A percentile compares a stretch with the other conserved stretches of the same genome.
phyloP scores from a whole-genome alignment of 2,797 vertebrate genomes.

The Trachops cirrhosus region DNA sequence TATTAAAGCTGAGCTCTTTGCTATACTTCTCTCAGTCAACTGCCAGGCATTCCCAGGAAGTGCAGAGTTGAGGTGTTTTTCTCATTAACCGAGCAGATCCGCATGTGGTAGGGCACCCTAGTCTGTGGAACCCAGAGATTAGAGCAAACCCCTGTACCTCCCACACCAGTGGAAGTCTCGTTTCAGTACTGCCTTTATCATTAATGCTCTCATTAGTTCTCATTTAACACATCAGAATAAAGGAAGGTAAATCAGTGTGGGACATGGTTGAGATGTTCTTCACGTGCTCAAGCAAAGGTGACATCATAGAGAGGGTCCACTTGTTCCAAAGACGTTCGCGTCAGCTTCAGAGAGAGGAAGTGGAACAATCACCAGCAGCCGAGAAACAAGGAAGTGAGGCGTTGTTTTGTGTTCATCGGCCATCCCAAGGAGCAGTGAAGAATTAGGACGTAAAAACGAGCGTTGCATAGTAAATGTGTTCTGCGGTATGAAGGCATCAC shows the following conservation, averaged over 20 bases:
- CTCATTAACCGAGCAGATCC: background rate
- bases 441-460: background rate
- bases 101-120: background rate
- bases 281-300: slow-evolving; percentile 13
- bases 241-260: background rate
- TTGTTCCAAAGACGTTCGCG: background rate
- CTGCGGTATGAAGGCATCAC: background rate
- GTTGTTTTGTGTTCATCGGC: background rate
- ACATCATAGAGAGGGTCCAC: background rate
- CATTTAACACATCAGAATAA: background rate
- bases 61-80: background rate
- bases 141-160: background rate
- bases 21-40: background rate
- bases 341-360: background rate
- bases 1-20: background rate
- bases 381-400: slow-evolving; percentile 29
- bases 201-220: background rate
- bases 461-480: slow-evolving; percentile 57
- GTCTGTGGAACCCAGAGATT: background rate
- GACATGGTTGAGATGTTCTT: background rate
- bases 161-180: background rate
- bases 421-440: slow-evolving; percentile 29
- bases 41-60: background rate
- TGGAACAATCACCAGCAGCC: slow-evolving; percentile 26
- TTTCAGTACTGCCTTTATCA: background rate